Evolutionary conservation across 2,888 invertebrate species (phyloP).

Genomic region (Tetragonula carbonaria): DNA sequence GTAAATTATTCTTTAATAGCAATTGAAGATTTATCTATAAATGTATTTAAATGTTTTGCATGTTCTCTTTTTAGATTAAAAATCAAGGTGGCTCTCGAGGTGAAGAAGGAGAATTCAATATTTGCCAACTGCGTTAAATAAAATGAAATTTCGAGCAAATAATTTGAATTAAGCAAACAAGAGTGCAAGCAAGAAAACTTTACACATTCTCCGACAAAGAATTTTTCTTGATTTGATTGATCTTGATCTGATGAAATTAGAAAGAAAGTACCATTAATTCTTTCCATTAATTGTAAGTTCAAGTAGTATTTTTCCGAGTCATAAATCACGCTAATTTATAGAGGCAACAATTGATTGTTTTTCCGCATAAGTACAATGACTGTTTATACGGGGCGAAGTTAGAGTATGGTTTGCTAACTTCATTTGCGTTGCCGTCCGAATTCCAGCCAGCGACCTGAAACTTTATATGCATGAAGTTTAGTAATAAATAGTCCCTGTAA

Average conservation of each 20-base stretch:
- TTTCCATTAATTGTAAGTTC: not conserved
- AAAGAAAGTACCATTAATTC: not conserved
- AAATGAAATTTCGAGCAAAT: not conserved
- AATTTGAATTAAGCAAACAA: not conserved
- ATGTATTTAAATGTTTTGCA: not conserved
- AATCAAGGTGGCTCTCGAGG: not conserved
- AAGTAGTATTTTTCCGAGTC: too few relatives aligned
- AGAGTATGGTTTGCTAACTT: constrained; percentile 30
- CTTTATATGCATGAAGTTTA: constrained; percentile 29
- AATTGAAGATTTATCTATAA: not conserved
- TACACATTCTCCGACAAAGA: not conserved
- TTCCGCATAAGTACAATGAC: not conserved
- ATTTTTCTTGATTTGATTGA: too few relatives aligned
- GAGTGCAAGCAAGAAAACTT: not conserved
- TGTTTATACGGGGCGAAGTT: not conserved
- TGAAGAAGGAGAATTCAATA: not conserved
- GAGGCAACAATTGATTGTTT: constrained; percentile 11
- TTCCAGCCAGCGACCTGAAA: constrained; percentile 32
- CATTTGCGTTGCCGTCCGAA: constrained; percentile 9
- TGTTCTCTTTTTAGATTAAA: not conserved
- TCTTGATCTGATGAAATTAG: too few relatives aligned
- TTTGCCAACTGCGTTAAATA: not conserved
- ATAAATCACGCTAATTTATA: not conserved
- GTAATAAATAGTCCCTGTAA: constrained; percentile 31
- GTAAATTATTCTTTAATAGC: not conserved